Base-by-base conservation (phyloP, 1,140 invertebrate genomes). In the Pemphigus obesinymphae region DNA sequence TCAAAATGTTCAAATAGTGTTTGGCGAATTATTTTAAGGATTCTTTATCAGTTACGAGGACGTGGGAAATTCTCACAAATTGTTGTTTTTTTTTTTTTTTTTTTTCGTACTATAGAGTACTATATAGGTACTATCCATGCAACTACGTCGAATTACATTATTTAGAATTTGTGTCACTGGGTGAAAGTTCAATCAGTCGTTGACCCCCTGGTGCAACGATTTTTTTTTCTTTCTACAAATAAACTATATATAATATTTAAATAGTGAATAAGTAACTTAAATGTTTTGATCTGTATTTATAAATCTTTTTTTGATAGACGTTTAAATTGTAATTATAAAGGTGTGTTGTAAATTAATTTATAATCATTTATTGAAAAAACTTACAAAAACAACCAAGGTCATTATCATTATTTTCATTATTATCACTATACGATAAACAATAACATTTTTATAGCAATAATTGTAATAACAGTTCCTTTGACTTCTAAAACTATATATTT, bases 121-220 rank as follows among this genome's bases (percentile, higher is more conserved):
- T 53, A 29, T n/a, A 40, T 75, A 15, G 34, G 3, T 58, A 40
- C n/a, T 3, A 40, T 43, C 1, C 31, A 37, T 43, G 53, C 73
- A 40, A 29, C 31, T 58, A 37, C n/a, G 40, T 40, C 31, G 31
- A 78, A 58, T 55, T 11, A 55, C n/a, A 40, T 34, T 55, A 58
- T 80, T 61, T 29, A 45, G 55, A 45, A 80, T 80, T 45, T 13
- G 55, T 80, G 76, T 80, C 55, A 80, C 55, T 80, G 55, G 76
- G 76, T 80, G 76, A 80, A 80, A 80, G 76, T 80, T 80, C 55
- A 80, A 26, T 43, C 55, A 58, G 73, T 45, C 76, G n/a, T 80
- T 80, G 76, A 80, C 55, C 75, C 55, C 75, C 55, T 37, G 34
- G 13, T 15, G 37, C 37, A 63, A 45, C n/a, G 26, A 61, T 34